Conservation (phyloP, 2,797 vertebrate genomes). For the Trichosurus vulpecula region DNA sequence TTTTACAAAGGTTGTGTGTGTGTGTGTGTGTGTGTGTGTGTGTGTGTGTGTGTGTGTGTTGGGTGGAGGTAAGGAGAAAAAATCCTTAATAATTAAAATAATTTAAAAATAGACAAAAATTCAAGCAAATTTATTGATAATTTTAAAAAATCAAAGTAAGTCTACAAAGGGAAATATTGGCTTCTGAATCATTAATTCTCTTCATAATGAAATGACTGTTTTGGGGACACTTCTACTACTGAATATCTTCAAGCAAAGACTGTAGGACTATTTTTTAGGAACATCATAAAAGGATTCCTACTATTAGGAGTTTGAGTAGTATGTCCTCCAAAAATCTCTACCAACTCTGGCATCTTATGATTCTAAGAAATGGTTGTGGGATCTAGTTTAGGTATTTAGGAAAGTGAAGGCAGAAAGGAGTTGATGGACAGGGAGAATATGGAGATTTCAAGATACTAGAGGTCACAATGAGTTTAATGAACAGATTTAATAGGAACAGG, state of each 20-base stretch:
- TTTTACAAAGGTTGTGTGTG: neutral
- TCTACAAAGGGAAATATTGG: neutral
- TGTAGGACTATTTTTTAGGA: neutral
- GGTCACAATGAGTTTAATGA: neutral
- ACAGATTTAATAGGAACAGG: neutral
- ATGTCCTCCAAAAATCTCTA: neutral
- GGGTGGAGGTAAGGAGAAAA: neutral
- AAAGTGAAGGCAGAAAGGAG: neutral
- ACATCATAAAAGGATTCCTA: neutral
- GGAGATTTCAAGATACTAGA: neutral
- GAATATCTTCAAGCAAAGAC: neutral
- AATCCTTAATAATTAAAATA: neutral
- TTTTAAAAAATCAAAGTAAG: neutral
- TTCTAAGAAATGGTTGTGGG: neutral
- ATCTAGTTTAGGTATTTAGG: neutral
- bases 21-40: neutral
- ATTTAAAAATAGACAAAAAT: neutral
- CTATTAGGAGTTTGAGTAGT: neutral
- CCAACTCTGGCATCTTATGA: neutral
- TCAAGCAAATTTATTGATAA: too few relatives aligned
- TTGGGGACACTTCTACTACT: neutral
- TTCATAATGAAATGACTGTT: neutral
- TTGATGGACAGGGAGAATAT: neutral
- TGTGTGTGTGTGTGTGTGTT: neutral
- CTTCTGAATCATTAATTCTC: neutral